These are phyloP conservation scores for Chlorospingus semifuscus DNA, from an alignment of 2,797 vertebrate genomes.

Conservation along the genomic window DNA sequence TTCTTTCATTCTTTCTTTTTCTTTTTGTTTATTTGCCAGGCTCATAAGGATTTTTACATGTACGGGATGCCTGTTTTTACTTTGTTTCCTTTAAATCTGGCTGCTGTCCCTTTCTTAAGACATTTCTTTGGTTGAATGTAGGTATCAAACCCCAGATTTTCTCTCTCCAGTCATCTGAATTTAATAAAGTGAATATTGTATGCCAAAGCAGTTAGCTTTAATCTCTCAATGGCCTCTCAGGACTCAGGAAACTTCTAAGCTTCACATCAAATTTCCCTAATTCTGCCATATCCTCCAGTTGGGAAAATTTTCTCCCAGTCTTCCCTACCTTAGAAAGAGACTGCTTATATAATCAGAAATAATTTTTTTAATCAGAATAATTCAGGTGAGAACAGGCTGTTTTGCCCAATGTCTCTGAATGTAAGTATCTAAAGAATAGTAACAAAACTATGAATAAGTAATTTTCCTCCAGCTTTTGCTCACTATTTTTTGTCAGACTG, in stretches of 20 bases:
- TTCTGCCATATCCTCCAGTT: background rate
- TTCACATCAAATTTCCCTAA: conserved; percentile 33
- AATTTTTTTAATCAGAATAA: background rate
- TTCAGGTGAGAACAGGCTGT: background rate
- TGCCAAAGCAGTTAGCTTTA: conserved; percentile 17
- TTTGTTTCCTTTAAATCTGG: background rate
- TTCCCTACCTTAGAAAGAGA: background rate
- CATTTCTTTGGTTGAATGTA: background rate
- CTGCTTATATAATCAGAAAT: background rate
- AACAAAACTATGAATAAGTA: background rate
- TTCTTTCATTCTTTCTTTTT: background rate
- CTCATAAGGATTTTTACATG: background rate
- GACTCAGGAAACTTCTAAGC: background rate
- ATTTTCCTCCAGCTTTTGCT: background rate
- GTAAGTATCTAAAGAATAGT: background rate
- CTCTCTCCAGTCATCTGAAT: background rate
- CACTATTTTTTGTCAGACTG: background rate
- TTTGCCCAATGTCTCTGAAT: background rate
- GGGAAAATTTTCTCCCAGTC: background rate
- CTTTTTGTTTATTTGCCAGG: background rate
- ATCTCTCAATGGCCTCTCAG: background rate
- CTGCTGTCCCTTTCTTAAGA: background rate
- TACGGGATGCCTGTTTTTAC: background rate
- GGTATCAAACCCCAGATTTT: background rate
- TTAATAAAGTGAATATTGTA: conserved; percentile 26